Percentiles rank a stretch among this genome's conserved stretches.
Conservation (phyloP, 2,888 invertebrate species). For the Penaeus monodon region DNA sequence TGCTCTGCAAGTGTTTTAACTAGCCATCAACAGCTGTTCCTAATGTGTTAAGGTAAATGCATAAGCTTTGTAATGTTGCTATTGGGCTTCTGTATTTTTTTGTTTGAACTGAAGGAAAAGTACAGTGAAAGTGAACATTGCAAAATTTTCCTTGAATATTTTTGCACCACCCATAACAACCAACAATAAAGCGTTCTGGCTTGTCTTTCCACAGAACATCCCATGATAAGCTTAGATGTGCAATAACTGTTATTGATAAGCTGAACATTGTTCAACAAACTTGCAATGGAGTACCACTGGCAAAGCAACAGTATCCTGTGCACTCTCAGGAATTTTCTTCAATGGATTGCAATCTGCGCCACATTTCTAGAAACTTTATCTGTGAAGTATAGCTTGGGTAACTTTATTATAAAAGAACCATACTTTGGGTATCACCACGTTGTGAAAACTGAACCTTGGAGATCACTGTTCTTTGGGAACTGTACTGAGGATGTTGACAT, state of each 20-base stretch:
- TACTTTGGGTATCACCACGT: slow-evolving; percentile 55
- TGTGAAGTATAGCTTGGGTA: slow-evolving; percentile 33
- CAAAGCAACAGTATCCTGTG: slow-evolving; percentile 62
- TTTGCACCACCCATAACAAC: slow-evolving; percentile 54
- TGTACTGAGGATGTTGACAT: no score
- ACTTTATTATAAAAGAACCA: not conserved
- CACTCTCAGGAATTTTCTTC: slow-evolving; percentile 61
- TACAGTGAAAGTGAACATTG: slow-evolving; percentile 7
- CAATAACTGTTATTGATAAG: slow-evolving; percentile 60
- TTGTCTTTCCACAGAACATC: slow-evolving; percentile 55
- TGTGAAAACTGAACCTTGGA: slow-evolving; percentile 38
- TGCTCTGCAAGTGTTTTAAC: slow-evolving; percentile 22
- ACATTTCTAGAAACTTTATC: slow-evolving; percentile 54
- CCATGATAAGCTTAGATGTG: slow-evolving; percentile 55
- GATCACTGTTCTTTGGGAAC: no score
- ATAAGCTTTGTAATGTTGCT: slow-evolving; percentile 28
- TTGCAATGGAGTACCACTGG: slow-evolving; percentile 59
- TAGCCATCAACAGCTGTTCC: slow-evolving; percentile 24
- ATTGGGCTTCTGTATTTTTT: slow-evolving; percentile 11
- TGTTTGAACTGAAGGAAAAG: not conserved
- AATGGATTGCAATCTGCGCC: slow-evolving; percentile 57
- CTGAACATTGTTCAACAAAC: slow-evolving; percentile 50
- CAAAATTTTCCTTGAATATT: slow-evolving; percentile 21
- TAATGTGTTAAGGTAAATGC: slow-evolving; percentile 30
- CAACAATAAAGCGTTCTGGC: slow-evolving; percentile 46